Evolutionary conservation across 2,113 vertebrate species (phyloP).

Genomic region (Anhinga anhinga): DNA sequence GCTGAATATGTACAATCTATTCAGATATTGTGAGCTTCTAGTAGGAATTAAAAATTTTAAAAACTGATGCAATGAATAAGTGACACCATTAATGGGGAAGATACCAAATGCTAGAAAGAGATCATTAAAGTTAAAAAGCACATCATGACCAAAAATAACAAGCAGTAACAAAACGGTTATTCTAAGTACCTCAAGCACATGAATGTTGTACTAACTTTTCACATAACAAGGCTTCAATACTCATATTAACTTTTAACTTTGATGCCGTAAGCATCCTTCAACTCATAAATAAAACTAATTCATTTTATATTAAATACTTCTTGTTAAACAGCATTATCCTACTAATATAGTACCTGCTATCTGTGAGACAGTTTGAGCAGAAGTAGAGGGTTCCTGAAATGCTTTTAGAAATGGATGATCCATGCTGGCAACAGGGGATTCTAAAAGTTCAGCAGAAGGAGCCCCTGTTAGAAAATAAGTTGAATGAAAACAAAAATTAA

Average conservation of each 20-base stretch:
- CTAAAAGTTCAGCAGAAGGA: slow-evolving; percentile 64
- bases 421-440: slow-evolving; percentile 44
- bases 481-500: slow-evolving; percentile 6
- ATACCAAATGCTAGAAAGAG: not conserved
- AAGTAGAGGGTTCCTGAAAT: slow-evolving; percentile 50
- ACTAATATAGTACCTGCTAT: slow-evolving; percentile 3
- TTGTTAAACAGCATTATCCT: not conserved
- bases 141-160: not conserved
- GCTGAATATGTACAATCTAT: not conserved
- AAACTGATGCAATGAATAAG: not conserved
- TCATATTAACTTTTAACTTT: not conserved
- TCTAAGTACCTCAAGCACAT: not conserved
- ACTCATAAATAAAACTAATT: not conserved
- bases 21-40: not conserved
- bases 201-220: not conserved
- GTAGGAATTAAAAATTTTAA: not conserved
- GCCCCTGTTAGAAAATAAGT: slow-evolving; percentile 61
- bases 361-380: slow-evolving; percentile 9
- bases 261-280: not conserved
- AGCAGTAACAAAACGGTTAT: not conserved
- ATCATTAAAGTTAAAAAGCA: not conserved
- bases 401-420: slow-evolving; percentile 75
- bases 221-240: not conserved
- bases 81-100: not conserved
- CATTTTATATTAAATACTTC: not conserved